phyloP scores from a whole-genome alignment of 2,797 vertebrate genomes.

The Emys orbicularis region DNA sequence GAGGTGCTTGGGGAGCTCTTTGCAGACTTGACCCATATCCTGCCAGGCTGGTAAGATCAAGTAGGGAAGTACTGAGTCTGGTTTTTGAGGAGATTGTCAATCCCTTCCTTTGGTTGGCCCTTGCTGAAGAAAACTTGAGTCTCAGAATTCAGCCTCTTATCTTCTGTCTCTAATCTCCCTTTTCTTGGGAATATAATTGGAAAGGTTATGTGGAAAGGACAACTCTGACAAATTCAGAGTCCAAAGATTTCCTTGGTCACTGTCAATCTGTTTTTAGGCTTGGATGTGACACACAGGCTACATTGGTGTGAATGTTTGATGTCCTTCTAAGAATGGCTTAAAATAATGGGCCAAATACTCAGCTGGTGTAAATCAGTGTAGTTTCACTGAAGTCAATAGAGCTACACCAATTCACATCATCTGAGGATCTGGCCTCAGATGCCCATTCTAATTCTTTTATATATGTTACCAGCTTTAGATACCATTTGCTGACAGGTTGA shows the following conservation, averaged over 20 bases:
- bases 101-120: neutral
- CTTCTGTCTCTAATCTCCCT: rapidly evolving
- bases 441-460: neutral
- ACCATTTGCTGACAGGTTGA: neutral
- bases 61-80: neutral
- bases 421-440: neutral
- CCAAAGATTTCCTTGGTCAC: neutral
- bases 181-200: neutral
- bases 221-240: neutral
- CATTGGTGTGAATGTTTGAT: neutral
- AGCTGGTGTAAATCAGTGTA: neutral
- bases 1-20: neutral
- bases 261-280: neutral
- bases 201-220: neutral
- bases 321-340: neutral
- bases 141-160: neutral
- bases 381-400: neutral
- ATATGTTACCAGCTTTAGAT: neutral
- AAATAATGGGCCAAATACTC: neutral
- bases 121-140: neutral
- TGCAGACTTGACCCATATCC: neutral
- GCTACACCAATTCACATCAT: rapidly evolving
- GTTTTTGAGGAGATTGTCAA: neutral
- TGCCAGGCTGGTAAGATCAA: neutral
- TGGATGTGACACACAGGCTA: neutral